phyloP scores from a whole-genome alignment of 2,888 invertebrate genomes.

The Drosophila mettleri region DNA sequence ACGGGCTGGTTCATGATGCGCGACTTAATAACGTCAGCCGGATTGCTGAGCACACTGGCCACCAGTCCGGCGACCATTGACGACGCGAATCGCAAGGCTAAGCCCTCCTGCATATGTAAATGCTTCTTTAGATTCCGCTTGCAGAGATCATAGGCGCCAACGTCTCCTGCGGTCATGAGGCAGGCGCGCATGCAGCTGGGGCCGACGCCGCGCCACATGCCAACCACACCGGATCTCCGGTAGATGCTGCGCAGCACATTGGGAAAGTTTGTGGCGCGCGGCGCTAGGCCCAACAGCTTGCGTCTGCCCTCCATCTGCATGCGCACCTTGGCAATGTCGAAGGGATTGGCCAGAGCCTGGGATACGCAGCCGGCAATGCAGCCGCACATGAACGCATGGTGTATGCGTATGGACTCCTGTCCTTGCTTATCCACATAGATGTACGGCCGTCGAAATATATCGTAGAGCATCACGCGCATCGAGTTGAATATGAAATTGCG shows the following conservation, averaged over 20 bases:
- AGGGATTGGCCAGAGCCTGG: constrained; percentile 57
- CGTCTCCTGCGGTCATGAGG: constrained; percentile 60
- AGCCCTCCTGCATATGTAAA: constrained; percentile 37
- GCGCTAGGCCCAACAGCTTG: constrained; percentile 24
- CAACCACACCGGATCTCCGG: constrained; percentile 14
- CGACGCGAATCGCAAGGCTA: constrained; percentile 35
- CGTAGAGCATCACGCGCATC: constrained; percentile 56
- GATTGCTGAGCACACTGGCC: constrained; percentile 57
- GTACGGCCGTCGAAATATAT: constrained; percentile 46
- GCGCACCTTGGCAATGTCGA: constrained; percentile 58
- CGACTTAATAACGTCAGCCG: constrained; percentile 62
- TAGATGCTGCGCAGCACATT: constrained; percentile 24
- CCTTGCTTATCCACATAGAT: constrained; percentile 15
- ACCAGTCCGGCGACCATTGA: constrained; percentile 55
- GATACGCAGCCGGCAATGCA: constrained; percentile 51
- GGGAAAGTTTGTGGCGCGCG: constrained; percentile 28
- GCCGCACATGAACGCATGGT: constrained; percentile 45
- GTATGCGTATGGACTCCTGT: constrained; percentile 20
- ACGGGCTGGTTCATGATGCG: constrained; percentile 59
- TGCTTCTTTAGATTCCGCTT: constrained; percentile 48
- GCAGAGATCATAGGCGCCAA: constrained; percentile 58
- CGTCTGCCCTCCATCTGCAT: constrained; percentile 59
- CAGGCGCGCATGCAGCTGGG: constrained; percentile 61
- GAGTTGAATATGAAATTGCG: constrained; percentile 63
- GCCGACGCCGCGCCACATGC: constrained; percentile 47